Base-by-base conservation (phyloP, 2,113 vertebrate species). In the Protomyctophum bolini region DNA sequence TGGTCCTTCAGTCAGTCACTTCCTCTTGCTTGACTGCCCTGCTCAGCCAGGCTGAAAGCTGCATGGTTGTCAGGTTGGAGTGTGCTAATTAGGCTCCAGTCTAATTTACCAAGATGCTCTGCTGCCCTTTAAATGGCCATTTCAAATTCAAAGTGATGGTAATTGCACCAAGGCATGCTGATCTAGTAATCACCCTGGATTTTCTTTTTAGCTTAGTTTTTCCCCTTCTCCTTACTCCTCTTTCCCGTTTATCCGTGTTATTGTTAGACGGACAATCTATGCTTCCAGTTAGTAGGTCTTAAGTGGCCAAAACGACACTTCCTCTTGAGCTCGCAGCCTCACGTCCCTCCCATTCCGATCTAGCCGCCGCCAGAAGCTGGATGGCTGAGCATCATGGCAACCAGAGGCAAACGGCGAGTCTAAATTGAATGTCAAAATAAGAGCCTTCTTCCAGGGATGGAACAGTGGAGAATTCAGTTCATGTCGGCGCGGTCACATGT, bases 111-210 rank as follows among this genome's bases (percentile, higher is more conserved):
- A 94, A 93, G 95, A 95, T 94, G 94, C 91, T 95, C 95, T 94
- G 86, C 92, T 97, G 94, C 94, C 94, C 94, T 97, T 97, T 97
- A 96, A 95, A 96, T 94, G 92, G 94, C 94, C 92, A 97, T 97
- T 98, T 97, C 95, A 95, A 96, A 97, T 97, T 96, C 93, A 96
- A 95, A 98, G 94, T 94, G 94, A 95, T 94, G 93, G 93, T 95
- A 96, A 95, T 95, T 94, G 93, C 94, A 94, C 93, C 91, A 91
- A 95, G 93, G 92, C 95, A 92, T 93, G 93, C 94, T 94, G 95
- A 95, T 95, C 93, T 94, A 94, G 94, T 96, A 94, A 94, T 94
- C 94, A 95, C 93, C 93, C 79, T 92, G 93, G 92, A 92, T 93
- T 94, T 91, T 87, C 82, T 47, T 78, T 61, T 14, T 58, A 33